Evolutionary conservation across 1,140 invertebrate genomes (phyloP).

Genomic region (Leptopilina clavipes): DNA sequence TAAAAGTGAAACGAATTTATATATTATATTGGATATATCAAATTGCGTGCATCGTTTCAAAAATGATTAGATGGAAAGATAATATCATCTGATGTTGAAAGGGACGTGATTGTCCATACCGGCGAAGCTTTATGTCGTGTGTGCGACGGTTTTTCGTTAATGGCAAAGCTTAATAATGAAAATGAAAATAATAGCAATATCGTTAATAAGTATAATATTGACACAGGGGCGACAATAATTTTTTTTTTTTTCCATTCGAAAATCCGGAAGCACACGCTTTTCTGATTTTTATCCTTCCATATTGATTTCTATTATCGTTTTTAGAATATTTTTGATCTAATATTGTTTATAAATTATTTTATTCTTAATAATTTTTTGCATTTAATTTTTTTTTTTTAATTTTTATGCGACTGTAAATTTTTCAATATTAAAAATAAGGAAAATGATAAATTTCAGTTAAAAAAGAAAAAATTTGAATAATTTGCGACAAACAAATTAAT

Average conservation of each 20-base stretch:
- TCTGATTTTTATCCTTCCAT: slow-evolving; percentile 7
- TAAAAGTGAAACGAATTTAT: background rate
- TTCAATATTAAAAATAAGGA: too few relatives aligned
- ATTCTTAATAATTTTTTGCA: too few relatives aligned
- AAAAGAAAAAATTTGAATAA: too few relatives aligned
- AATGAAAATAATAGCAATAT: slow-evolving; percentile 21
- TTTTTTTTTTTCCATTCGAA: background rate
- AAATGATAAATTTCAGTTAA: too few relatives aligned
- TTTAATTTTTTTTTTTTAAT: too few relatives aligned
- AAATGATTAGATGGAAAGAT: slow-evolving; percentile 48
- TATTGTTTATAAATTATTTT: too few relatives aligned
- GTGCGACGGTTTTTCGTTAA: background rate
- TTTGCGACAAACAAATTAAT: too few relatives aligned
- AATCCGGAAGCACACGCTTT: background rate
- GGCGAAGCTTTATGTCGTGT: slow-evolving; percentile 39
- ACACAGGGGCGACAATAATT: background rate
- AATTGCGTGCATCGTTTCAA: slow-evolving; percentile 52
- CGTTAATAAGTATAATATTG: background rate
- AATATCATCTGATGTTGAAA: slow-evolving; percentile 45
- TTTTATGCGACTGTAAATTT: too few relatives aligned
- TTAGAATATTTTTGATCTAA: too few relatives aligned
- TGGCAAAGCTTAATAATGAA: slow-evolving; percentile 19
- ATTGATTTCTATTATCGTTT: too few relatives aligned
- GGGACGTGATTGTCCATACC: slow-evolving; percentile 43
- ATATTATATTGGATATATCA: slow-evolving; percentile 43